phyloP scores from a whole-genome alignment of 2,888 invertebrate species.

The Napeogenes sylphis region DNA sequence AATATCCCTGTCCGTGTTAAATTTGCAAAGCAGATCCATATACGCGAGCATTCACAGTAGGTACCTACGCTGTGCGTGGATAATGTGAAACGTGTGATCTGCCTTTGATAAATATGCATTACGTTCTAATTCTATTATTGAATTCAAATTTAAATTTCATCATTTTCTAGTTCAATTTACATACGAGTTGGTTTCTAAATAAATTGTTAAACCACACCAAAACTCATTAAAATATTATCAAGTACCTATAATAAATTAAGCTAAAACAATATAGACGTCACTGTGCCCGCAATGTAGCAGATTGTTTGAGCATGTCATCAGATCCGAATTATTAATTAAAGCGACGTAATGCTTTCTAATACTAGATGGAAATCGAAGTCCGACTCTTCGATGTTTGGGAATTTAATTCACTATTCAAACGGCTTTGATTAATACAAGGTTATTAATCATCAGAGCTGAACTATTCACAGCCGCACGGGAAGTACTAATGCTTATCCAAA shows the following conservation, averaged over 20 bases:
- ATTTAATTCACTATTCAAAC: slow-evolving; percentile 28
- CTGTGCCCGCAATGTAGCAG: slow-evolving; percentile 16
- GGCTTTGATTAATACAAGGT: slow-evolving; percentile 32
- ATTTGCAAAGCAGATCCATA: slow-evolving; percentile 9
- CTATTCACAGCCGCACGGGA: slow-evolving; percentile 48
- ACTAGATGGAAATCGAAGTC: slow-evolving; percentile 26
- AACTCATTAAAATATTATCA: slow-evolving; percentile 15
- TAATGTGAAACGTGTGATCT: slow-evolving; percentile 19
- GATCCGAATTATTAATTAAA: slow-evolving; percentile 21
- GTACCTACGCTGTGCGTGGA: slow-evolving; percentile 11
- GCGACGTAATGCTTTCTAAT: slow-evolving; percentile 18
- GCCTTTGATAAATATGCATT: slow-evolving; percentile 4
- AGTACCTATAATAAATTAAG: slow-evolving; percentile 24
- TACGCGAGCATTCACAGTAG: slow-evolving; percentile 5
- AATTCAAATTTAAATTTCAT: neutral
- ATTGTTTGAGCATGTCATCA: slow-evolving; percentile 22
- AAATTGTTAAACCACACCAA: neutral
- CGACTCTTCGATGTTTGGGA: slow-evolving; percentile 30
- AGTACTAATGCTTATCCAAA: slow-evolving; percentile 41
- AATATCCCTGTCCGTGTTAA: slow-evolving; percentile 1
- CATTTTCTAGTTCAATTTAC: neutral
- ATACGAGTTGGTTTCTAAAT: neutral
- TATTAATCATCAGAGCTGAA: slow-evolving; percentile 44
- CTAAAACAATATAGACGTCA: slow-evolving; percentile 19
- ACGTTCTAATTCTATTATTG: slow-evolving; percentile 1